Base-by-base conservation (phyloP, 2,888 invertebrate genomes). In the Microplitis deprimator region DNA sequence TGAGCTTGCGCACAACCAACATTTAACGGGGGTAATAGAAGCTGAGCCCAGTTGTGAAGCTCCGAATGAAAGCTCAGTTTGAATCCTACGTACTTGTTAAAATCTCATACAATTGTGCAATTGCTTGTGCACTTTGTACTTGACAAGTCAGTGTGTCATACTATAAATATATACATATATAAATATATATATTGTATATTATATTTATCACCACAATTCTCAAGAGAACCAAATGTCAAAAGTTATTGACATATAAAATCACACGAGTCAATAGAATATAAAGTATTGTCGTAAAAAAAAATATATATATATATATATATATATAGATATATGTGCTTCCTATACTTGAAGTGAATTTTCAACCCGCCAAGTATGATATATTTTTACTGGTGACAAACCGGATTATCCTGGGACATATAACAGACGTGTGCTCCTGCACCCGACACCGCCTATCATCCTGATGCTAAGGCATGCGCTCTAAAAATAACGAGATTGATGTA, bases 401-500 rank as follows among this genome's bases (percentile, higher is more conserved):
- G 29, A 65, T 73, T 73, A 73, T 73, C 73, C 20, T 73, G 67
- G 39, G 67, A 67, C 29, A 73, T 20, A 73, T 67, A 65, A 20
- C 16, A 38, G 20, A 68, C n/a, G 38, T 71, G 65, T 50, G 64
- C 71, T 73, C 64, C 77, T 77, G 77, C 75, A 72, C 75, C 62
- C 73, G 74, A 68, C 77, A 79, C 64, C 59, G 40, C 61, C 62
- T 73, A 13, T 13, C 39, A 50, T 59, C 50, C 68, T 38, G 72
- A 87, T 84, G 87, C 84, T 81, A 86, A 89, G 89, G 89, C 89
- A 89, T 89, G 89, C 89, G 89, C 88, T 86, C 83, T 87, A 87
- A 86, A 87, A 84, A 85, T 84, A 82, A 82, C 83, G 83, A 86
- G 85, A 88, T 89, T 88, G 88, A 89, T 89, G 89, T 88, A 88